A percentile compares a stretch with the other conserved stretches of the same genome.
These are phyloP conservation scores for Hypanus sabinus DNA, from an alignment of 2,113 vertebrate genomes.

Conservation along the genomic window DNA sequence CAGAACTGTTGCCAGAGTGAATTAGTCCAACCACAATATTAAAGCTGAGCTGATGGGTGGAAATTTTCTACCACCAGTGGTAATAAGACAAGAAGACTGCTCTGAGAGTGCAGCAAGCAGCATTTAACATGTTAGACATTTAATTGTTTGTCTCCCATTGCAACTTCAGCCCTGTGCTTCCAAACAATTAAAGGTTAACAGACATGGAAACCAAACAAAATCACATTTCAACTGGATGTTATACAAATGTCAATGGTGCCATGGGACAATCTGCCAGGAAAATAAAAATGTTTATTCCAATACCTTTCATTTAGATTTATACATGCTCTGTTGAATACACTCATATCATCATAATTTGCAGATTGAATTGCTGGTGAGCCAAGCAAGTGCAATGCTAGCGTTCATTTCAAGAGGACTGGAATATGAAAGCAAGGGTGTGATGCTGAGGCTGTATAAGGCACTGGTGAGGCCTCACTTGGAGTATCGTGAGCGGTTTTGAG, in stretches of 20 bases:
- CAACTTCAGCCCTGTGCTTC: not conserved
- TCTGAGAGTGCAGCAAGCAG: too few species aligned
- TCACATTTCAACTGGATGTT: not conserved
- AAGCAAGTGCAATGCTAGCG: too few species aligned
- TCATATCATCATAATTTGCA: too few species aligned
- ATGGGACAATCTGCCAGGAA: not conserved
- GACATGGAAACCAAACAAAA: not conserved
- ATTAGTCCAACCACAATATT: not conserved
- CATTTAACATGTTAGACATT: not conserved
- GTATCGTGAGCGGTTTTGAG: too few species aligned
- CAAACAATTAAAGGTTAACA: not conserved
- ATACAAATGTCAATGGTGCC: not conserved
- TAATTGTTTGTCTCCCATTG: not conserved
- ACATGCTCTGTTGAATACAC: not conserved
- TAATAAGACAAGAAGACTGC: not conserved
- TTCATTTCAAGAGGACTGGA: too few species aligned
- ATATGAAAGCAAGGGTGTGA: too few species aligned
- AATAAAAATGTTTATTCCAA: not conserved
- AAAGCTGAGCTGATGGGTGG: not conserved
- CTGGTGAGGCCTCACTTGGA: too few species aligned
- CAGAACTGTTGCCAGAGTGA: not conserved
- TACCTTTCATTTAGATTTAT: not conserved
- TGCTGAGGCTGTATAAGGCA: too few species aligned
- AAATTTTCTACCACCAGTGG: not conserved
- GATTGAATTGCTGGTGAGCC: too few species aligned